Evolutionary conservation across 1,140 invertebrate species (phyloP), one percentile per base, ranked within the genome.

Genomic region (Zaprionus gabonicus): DNA sequence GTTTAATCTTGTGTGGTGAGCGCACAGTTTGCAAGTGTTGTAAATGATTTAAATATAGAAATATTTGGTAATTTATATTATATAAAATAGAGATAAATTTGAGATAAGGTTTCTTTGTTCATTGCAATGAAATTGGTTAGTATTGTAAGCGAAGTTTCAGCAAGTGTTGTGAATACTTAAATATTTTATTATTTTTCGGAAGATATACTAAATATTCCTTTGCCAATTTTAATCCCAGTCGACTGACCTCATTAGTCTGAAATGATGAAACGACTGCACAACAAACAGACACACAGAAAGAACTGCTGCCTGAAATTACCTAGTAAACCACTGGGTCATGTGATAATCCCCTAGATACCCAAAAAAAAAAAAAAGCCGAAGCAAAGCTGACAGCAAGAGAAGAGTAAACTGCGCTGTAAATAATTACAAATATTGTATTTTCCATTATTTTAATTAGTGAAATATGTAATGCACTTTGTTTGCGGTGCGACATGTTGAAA

Each of bases 361-460:
- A 41, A 44, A 44, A 64, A 31, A 64, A 46, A 27, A 46, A 6
- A 25, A 13, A 67, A 53, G 70, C 2, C 2, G 1, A 31, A 10
- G 31, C 31, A 34, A 34, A 34, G 9, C 31, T 34, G 31, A 34
- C 31, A 34, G 9, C 9, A 69, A 25, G 17, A 41, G 9, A 49
- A 67, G 64, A 63, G 66, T 81, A 67, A 62, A 71, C 67, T 58
- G 53, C 51, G 64, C 74, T 82, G 69, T 49, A 87, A 87, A 83
- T 88, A 75, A 87, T 90, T 73, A 76, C 71, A 68, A 81, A 81
- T 78, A 78, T 81, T 80, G 78, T 49, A 44, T 70, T 73, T 81
- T 79, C 81, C 85, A 90, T 90, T 90, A 90, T 80, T 90, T 90
- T 90, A 90, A 90, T 90, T 90, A 90, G 85, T 90, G 63, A 85